A percentile compares a stretch with the other conserved stretches of the same genome.
phyloP scores from a whole-genome alignment of 2,113 vertebrate species.

The Telmatochromis brachygnathus region DNA sequence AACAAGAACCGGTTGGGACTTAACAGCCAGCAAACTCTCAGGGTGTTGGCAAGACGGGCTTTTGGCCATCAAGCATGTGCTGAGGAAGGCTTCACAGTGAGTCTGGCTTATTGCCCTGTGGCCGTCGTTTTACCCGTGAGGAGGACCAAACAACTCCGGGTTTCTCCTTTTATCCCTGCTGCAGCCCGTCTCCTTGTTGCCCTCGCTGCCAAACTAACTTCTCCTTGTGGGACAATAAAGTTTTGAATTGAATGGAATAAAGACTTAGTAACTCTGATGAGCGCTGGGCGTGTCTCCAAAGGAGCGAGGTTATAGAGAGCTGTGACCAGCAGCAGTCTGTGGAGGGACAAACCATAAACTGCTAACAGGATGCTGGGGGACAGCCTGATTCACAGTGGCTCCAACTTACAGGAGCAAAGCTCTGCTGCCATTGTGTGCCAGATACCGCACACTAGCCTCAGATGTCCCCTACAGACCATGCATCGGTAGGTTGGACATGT shows the following conservation, averaged over 20 bases:
- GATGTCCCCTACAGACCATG: background rate
- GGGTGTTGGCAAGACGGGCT: background rate
- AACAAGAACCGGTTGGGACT: background rate
- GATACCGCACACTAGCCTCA: background rate
- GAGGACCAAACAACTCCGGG: background rate
- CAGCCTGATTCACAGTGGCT: background rate
- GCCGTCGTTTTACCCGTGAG: accelerated
- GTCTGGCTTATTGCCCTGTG: accelerated
- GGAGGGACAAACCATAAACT: background rate
- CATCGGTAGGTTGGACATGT: background rate
- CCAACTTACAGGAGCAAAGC: background rate
- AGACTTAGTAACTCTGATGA: background rate
- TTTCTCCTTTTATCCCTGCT: background rate
- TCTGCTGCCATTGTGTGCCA: background rate
- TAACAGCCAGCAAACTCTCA: background rate
- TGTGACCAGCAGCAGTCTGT: background rate
- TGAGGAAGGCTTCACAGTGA: background rate
- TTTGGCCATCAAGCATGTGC: background rate
- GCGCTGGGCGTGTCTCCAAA: background rate
- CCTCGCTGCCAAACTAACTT: background rate
- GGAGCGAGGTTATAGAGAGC: background rate
- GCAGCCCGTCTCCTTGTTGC: background rate
- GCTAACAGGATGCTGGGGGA: background rate
- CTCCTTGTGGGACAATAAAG: background rate
- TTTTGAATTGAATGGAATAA: background rate